These are phyloP conservation scores for Callinectes sapidus DNA, from an alignment of 2,888 invertebrate species.

Conservation along the genomic window DNA sequence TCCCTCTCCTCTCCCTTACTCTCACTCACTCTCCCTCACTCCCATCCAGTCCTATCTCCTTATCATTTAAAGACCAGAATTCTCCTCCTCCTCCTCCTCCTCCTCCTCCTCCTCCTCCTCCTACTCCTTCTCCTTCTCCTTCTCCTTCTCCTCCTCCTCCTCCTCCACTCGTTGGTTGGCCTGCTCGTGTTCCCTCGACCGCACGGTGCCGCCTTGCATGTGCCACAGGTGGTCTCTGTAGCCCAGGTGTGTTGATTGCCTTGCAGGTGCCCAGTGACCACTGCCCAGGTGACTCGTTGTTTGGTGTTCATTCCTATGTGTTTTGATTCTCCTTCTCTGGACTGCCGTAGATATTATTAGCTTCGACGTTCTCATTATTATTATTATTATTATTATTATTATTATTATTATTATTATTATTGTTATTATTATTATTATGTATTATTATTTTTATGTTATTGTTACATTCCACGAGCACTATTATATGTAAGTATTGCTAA, in stretches of 20 bases:
- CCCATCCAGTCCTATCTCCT: background rate
- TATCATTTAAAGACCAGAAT: background rate
- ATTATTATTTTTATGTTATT: background rate
- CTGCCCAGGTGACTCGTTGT: background rate
- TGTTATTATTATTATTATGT: background rate
- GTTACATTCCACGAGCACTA: background rate
- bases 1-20: background rate
- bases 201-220: slow-evolving; percentile 32
- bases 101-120: background rate
- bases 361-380: background rate
- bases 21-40: background rate
- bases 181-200: slow-evolving; percentile 16
- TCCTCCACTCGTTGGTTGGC: background rate
- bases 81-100: background rate
- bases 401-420: slow-evolving; percentile 25
- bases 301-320: background rate
- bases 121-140: background rate
- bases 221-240: background rate
- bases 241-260: slow-evolving; percentile 2
- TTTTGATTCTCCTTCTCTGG: background rate
- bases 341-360: background rate
- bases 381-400: background rate
- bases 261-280: background rate
- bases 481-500: slow-evolving; percentile 5
- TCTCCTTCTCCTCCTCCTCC: background rate